Evolutionary conservation across 2,888 invertebrate species (phyloP).

Genomic region (Tanypteryx hageni): DNA sequence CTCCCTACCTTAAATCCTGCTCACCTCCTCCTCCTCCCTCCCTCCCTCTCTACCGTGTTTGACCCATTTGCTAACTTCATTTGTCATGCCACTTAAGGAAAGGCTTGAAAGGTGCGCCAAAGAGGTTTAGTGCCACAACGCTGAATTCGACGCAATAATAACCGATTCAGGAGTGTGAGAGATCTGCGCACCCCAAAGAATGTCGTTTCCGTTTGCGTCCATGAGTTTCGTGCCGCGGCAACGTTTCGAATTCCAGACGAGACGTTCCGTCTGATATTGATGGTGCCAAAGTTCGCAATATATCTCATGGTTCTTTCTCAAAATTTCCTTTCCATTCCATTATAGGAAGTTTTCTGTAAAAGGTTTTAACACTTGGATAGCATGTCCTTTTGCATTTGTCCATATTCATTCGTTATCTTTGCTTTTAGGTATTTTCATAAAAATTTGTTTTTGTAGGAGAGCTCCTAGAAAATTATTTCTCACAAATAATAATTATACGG

Average conservation of each 20-base stretch:
- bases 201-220: background rate
- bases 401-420: too few species aligned
- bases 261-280: background rate
- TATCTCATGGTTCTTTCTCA: too few species aligned
- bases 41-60: background rate
- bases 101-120: background rate
- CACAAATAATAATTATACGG: too few species aligned
- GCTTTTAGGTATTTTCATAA: too few species aligned
- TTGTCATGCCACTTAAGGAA: constrained; percentile 11
- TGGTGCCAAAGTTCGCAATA: background rate
- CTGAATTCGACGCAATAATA: constrained; percentile 8
- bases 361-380: too few species aligned
- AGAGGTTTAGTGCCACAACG: background rate
- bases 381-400: too few species aligned
- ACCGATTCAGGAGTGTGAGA: background rate
- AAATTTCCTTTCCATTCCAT: too few species aligned
- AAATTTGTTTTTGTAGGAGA: too few species aligned
- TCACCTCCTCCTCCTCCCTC: background rate
- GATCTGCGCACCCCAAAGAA: background rate
- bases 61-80: constrained; percentile 7
- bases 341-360: too few species aligned
- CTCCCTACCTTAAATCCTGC: background rate
- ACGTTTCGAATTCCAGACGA: background rate
- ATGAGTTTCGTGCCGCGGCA: background rate
- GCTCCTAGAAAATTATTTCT: too few species aligned